A percentile compares a stretch with the other conserved stretches of the same genome.
phyloP scores from a whole-genome alignment of 2,888 invertebrate genomes.

The Monoplex corrugatus region DNA sequence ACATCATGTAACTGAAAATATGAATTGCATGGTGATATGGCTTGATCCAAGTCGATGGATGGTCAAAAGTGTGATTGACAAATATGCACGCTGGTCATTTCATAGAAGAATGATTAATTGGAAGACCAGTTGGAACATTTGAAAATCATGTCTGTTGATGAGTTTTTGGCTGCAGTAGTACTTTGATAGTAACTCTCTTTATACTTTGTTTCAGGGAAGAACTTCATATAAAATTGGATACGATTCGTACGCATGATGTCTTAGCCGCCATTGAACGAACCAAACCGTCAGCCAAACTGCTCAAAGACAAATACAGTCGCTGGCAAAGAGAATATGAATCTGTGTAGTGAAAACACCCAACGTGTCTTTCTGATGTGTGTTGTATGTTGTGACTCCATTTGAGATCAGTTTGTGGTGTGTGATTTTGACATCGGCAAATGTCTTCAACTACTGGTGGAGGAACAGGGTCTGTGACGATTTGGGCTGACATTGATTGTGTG shows the following conservation, averaged over 20 bases:
- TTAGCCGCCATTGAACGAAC: slow-evolving; percentile 78
- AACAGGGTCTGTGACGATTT: background rate
- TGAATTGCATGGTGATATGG: too few species aligned
- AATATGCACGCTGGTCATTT: too few species aligned
- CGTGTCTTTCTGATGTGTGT: slow-evolving; percentile 15
- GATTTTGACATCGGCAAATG: background rate
- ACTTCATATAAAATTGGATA: slow-evolving; percentile 78
- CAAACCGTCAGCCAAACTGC: slow-evolving; percentile 80
- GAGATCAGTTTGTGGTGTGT: background rate
- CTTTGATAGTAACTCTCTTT: too few species aligned
- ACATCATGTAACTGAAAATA: too few species aligned
- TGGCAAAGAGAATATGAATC: slow-evolving; percentile 82
- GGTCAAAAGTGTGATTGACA: too few species aligned
- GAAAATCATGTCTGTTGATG: too few species aligned
- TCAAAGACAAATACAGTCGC: slow-evolving; percentile 78
- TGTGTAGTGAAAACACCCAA: slow-evolving; percentile 62
- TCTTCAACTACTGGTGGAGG: slow-evolving; percentile 14
- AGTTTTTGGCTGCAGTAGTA: too few species aligned
- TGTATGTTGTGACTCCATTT: background rate
- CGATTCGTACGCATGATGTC: slow-evolving; percentile 80
- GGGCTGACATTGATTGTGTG: background rate
- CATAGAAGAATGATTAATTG: too few species aligned
- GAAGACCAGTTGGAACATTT: too few species aligned
- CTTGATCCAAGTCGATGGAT: too few species aligned
- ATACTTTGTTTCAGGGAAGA: slow-evolving; percentile 69